A percentile compares a stretch with the other conserved stretches of the same genome.
Evolutionary conservation across 2,113 vertebrate species (phyloP).

Genomic region (Eidolon helvum): DNA sequence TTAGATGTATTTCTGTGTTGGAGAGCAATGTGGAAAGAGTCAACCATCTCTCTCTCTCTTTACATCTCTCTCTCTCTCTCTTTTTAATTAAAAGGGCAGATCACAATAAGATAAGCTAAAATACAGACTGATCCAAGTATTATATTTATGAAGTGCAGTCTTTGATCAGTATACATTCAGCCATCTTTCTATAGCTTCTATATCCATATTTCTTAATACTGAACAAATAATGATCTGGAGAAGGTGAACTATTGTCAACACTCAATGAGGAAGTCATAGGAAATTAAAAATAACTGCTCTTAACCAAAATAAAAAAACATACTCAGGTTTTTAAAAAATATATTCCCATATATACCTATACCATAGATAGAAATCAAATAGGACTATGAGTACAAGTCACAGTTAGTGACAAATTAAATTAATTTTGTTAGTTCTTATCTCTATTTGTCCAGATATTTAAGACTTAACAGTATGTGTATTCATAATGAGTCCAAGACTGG

Average conservation of each 20-base stretch:
- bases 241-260: neutral
- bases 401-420: neutral
- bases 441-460: neutral
- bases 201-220: neutral
- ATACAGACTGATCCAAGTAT: neutral
- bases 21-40: neutral
- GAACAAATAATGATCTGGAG: neutral
- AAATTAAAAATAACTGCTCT: neutral
- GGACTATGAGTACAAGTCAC: neutral
- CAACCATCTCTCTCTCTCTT: neutral
- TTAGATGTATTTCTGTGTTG: neutral
- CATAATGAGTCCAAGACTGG: neutral
- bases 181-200: neutral
- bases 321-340: neutral
- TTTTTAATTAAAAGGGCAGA: neutral
- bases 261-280: neutral
- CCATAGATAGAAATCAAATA: neutral
- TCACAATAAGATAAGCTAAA: neutral
- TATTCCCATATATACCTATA: neutral
- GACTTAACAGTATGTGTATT: neutral
- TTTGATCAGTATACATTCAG: neutral
- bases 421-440: neutral
- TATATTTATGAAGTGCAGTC: neutral
- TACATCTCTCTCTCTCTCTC: neutral
- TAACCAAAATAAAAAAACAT: slow-evolving; percentile 7